These are phyloP conservation scores for Tauraco erythrolophus DNA, from an alignment of 2,113 vertebrate genomes.

Conservation along the genomic window DNA sequence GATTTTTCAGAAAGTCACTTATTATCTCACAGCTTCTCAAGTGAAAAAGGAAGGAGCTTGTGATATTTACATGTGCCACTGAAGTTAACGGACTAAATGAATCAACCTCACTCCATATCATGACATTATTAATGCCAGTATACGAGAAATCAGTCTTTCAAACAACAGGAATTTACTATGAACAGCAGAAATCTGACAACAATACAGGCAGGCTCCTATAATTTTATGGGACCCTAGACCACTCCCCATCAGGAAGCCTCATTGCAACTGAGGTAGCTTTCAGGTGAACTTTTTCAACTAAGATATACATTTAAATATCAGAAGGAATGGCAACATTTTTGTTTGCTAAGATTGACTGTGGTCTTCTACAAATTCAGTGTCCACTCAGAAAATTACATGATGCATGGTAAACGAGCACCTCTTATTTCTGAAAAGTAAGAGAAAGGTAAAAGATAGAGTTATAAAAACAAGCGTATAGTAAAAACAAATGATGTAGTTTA, in stretches of 20 bases:
- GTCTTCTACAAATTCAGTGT: not conserved
- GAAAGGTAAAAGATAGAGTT: not conserved
- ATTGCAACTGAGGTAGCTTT: not conserved
- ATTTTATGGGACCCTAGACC: not conserved
- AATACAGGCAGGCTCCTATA: slow-evolving; percentile 13
- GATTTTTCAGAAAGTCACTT: not conserved
- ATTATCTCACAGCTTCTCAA: not conserved
- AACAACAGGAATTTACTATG: slow-evolving; percentile 35
- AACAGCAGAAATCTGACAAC: slow-evolving; percentile 47
- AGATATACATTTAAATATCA: not conserved
- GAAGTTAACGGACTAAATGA: not conserved
- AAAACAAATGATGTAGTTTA: not conserved
- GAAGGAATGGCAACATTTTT: not conserved
- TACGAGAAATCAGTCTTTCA: not conserved
- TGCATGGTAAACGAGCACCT: not conserved
- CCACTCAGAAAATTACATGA: not conserved
- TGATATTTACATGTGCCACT: not conserved
- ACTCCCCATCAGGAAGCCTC: not conserved
- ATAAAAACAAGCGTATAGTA: not conserved
- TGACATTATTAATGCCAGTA: not conserved
- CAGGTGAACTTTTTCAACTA: not conserved
- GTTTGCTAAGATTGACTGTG: not conserved
- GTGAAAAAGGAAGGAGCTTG: not conserved
- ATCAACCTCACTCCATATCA: not conserved
- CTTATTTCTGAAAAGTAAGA: not conserved